Evolutionary conservation across 2,113 vertebrate genomes (phyloP), one percentile per base, ranked within the genome.

Genomic region (Panthera tigris): DNA sequence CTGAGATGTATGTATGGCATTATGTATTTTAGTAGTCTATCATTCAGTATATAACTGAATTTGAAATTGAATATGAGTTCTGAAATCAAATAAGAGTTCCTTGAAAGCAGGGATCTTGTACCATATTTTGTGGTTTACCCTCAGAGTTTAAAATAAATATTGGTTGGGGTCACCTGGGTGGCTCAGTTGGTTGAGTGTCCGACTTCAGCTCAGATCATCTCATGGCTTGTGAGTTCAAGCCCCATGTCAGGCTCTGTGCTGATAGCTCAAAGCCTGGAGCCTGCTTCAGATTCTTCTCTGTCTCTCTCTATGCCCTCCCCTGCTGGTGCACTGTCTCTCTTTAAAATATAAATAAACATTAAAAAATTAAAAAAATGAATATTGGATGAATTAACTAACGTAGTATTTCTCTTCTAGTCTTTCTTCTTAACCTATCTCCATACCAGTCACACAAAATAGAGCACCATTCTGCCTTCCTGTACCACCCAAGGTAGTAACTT

Each of bases 111-210:
- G 19, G 31, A 69, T 52, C 23, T 85, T 80, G 18, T 65, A 74
- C 92, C 71, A 73, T 84, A 33, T 94, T 94, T 85, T 95, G 71
- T 80, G 66, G 27, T 66, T 79, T 79, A 50, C 27, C 25, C 36
- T 94, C n/a, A 57, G n/a, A 79, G 29, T 92, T 73, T 27, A 95
- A 94, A 91, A 80, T 45, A 88, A 95, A 63, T 80, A 95, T 68
- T 91, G 84, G n/a, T 80, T 85, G 57, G 57, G 57, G 19, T 7
- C 8, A 7, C 21, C 21, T 61, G 57, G 57, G 57, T 61, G 57
- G 57, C 57, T 61, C 57, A 61, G 3, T 61, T 19, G 21, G 57
- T 61, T 61, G 57, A 23, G 21, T 7, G 8, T 9, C 21, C 1
- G 7, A 61, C 57, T 61, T 61, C 8, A 7, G 57, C 57, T 23